Evolutionary conservation across 1,140 invertebrate species (phyloP).

Genomic region (Lutraria rhynchaena): DNA sequence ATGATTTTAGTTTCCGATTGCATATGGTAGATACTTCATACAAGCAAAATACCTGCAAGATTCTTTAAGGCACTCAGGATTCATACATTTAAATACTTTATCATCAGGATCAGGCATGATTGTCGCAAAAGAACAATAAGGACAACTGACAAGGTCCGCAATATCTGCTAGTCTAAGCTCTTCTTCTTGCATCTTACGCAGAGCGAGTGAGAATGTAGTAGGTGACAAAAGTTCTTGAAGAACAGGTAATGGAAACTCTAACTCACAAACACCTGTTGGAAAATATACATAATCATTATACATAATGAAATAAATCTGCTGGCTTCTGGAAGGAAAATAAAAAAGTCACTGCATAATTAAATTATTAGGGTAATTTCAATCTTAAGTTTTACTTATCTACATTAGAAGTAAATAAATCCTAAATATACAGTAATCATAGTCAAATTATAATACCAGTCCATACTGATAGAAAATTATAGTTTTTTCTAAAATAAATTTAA

Average conservation of each 20-base stretch:
- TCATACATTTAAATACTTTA: constrained; percentile 86
- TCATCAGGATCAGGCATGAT: constrained; percentile 85
- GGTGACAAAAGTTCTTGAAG: constrained; percentile 82
- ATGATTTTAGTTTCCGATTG: no score
- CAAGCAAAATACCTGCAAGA: constrained; percentile 86
- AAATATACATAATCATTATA: no score
- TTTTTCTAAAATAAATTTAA: no score
- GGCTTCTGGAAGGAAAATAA: no score
- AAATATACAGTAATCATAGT: no score
- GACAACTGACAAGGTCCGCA: constrained; percentile 86
- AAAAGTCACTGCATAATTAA: no score
- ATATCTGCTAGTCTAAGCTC: constrained; percentile 86
- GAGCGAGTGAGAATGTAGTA: constrained; percentile 84
- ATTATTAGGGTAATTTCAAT: no score
- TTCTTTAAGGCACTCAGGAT: constrained; percentile 87
- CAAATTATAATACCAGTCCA: no score
- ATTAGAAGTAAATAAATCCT: no score
- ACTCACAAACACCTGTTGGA: constrained; percentile 65
- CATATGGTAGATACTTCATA: not conserved
- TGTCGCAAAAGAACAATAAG: constrained; percentile 87
- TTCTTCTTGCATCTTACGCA: constrained; percentile 84
- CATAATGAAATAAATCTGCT: no score
- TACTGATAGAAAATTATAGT: no score
- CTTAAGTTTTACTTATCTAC: no score
- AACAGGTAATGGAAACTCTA: constrained; percentile 68